These are phyloP conservation scores for Paradisaea rubra DNA, from an alignment of 2,113 vertebrate species.

Conservation along the genomic window DNA sequence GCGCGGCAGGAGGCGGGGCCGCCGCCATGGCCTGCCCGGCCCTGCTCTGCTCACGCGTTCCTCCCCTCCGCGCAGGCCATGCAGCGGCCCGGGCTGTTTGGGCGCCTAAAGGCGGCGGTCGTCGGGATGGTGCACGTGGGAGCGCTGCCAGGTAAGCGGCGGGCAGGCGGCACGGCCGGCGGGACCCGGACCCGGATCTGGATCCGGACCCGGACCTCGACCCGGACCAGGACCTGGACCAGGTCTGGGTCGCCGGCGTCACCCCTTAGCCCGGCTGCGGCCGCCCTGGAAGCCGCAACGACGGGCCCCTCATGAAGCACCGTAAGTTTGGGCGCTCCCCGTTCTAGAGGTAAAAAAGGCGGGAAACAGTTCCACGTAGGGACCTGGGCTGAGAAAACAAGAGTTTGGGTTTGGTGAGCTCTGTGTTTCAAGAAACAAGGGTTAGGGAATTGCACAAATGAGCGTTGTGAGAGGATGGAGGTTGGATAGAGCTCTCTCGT, in stretches of 20 bases:
- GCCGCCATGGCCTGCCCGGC: not conserved
- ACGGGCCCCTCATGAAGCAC: not conserved
- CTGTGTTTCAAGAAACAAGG: not conserved
- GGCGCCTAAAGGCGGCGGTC: conserved; percentile 70
- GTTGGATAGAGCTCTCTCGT: accelerated
- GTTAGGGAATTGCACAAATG: accelerated
- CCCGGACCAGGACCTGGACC: not conserved
- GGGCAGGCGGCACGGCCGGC: not conserved
- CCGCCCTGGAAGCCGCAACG: not conserved
- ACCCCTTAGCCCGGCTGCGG: no score
- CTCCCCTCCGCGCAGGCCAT: conserved; percentile 24
- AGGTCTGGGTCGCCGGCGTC: not conserved
- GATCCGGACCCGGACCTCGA: not conserved
- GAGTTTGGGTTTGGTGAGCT: not conserved
- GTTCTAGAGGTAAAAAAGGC: not conserved
- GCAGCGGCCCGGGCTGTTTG: conserved; percentile 72
- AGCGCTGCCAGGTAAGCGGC: conserved; percentile 79
- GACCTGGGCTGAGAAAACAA: no score
- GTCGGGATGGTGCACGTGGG: conserved; percentile 83
- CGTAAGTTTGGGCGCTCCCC: accelerated
- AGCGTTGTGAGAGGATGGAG: accelerated
- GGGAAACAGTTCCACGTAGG: accelerated
- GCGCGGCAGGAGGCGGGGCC: not conserved
- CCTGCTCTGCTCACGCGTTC: not conserved
- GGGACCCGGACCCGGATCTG: not conserved